Base-by-base conservation (phyloP, 2,888 invertebrate genomes). In the Thereva unica region DNA sequence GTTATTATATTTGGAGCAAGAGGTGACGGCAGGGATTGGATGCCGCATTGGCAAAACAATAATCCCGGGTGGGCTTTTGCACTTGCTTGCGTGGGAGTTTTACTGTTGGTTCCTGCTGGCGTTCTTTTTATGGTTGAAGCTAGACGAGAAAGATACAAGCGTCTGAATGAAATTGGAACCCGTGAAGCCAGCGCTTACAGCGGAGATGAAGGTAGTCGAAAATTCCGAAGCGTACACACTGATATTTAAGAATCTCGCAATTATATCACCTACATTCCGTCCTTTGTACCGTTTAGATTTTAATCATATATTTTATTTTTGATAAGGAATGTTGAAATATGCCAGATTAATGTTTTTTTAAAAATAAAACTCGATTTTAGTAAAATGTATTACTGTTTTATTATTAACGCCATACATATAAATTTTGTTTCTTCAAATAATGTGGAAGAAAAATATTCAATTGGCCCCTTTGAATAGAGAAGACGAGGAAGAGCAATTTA, bases 11-110 rank as follows among this genome's bases (percentile, higher is more conserved):
- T 97, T 81, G 97, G 96, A 44, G 90, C 90, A 0, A 86, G 90
- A 77, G 96, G 95, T 4, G 95, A 96, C 80, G 90, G 93, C 4
- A 85, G 97, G 71, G 93, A 93, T 75, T 95, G 96, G 92, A 94
- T 97, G 93, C 96, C 97, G 0, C 89, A 94, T 75, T 94, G 96
- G 91, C 93, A 97, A 75, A 92, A 95, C 78, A 97, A 97, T 81
- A 91, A 94, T 78, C 86, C 97, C 64, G 91, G 95, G 8, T 97
- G 96, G 95, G 93, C 96, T 0, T 97, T 88, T 81, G 97, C 93
- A 1, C 82, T 97, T 42, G 95, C 88, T 12, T 91, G 89, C 1
- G 82, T 93, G 50, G 95, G 95, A 2, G 89, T 91, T 1, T 83
- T 93, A 38, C 79, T 88, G 50, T 82, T 93, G 2, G 85, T 92